A percentile compares a stretch with the other conserved stretches of the same genome.
phyloP scores from a whole-genome alignment of 2,888 invertebrate species.

The Netelia inedita region DNA sequence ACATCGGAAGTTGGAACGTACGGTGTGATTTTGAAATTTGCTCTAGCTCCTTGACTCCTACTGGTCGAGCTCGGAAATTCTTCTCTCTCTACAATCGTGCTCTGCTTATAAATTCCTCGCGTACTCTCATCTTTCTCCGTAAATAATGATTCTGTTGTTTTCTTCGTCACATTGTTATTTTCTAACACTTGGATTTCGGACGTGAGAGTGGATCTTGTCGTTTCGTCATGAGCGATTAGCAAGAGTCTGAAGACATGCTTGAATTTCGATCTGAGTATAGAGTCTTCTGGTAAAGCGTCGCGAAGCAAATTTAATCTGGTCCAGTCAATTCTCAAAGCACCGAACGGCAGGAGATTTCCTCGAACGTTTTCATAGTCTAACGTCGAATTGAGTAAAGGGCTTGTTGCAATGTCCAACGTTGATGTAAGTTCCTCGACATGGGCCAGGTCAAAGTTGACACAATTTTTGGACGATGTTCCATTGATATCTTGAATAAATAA shows the following conservation, averaged over 20 bases:
- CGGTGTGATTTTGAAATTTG: neutral
- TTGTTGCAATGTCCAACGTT: conserved; percentile 57
- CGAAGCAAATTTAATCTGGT: conserved; percentile 71
- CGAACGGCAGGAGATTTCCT: conserved; percentile 72
- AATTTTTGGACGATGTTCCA: conserved; percentile 43
- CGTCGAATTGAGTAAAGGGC: conserved; percentile 65
- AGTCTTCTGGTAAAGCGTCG: conserved; percentile 70
- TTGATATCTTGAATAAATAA: conserved; percentile 26
- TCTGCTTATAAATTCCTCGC: neutral
- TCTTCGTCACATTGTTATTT: neutral
- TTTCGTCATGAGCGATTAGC: conserved; percentile 69
- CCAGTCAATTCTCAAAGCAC: conserved; percentile 76
- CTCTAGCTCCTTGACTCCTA: neutral
- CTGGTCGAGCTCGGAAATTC: neutral
- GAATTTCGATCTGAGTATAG: conserved; percentile 72
- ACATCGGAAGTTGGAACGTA: neutral
- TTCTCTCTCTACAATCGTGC: neutral
- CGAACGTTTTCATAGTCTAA: conserved; percentile 57
- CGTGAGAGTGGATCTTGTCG: neutral
- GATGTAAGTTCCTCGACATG: conserved; percentile 58
- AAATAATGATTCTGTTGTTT: neutral
- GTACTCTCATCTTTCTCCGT: neutral
- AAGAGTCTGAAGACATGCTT: conserved; percentile 72
- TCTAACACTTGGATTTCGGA: neutral
- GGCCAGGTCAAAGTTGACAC: conserved; percentile 65